A percentile compares a stretch with the other conserved stretches of the same genome.
Conservation (phyloP, 2,888 invertebrate species). For the Hipparchia sbordonii region DNA sequence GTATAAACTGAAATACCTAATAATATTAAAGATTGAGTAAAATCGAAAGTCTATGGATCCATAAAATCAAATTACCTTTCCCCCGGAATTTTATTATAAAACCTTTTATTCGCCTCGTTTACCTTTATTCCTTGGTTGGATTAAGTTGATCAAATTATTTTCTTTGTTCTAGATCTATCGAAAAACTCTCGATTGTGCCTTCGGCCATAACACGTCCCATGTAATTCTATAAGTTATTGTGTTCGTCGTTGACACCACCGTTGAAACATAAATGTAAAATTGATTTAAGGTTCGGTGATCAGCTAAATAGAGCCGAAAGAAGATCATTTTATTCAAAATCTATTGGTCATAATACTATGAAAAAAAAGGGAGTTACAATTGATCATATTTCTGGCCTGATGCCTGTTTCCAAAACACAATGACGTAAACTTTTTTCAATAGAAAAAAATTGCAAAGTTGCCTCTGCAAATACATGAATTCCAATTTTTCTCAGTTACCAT, state of each 20-base stretch:
- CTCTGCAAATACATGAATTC: no score
- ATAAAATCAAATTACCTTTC: constrained; percentile 21
- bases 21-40: constrained; percentile 11
- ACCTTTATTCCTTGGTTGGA: constrained; percentile 20
- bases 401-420: no score
- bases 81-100: constrained; percentile 18
- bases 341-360: no score
- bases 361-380: no score
- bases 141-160: constrained; percentile 22
- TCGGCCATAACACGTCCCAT: not conserved
- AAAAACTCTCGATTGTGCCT: not conserved
- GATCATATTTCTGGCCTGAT: no score
- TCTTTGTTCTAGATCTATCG: constrained; percentile 7
- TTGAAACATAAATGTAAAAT: not conserved
- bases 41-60: constrained; percentile 20
- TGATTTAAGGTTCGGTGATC: no score
- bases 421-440: no score
- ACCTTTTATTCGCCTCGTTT: constrained; percentile 24
- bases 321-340: no score
- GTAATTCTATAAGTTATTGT: not conserved
- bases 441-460: no score
- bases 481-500: no score
- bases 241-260: not conserved
- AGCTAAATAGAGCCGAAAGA: no score
- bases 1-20: constrained; percentile 3